A percentile compares a stretch with the other conserved stretches of the same genome.
These are phyloP conservation scores for Eupithecia centaureata DNA, from an alignment of 2,888 invertebrate species.

Conservation along the genomic window DNA sequence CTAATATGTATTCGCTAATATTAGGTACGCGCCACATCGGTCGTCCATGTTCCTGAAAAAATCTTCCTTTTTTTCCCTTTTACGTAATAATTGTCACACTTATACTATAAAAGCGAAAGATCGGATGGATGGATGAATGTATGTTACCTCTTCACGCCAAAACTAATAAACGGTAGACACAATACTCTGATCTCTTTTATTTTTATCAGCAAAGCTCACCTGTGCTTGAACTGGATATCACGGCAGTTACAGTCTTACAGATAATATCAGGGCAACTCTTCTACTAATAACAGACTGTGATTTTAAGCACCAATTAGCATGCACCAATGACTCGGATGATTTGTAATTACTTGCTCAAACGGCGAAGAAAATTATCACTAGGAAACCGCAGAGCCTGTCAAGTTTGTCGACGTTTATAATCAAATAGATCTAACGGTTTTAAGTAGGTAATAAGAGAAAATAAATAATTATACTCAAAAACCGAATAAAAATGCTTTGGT, in stretches of 20 bases:
- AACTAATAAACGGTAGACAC: too few species aligned
- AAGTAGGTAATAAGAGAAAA: background rate
- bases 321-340: conserved; percentile 32
- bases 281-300: background rate
- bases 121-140: too few species aligned
- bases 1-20: too few species aligned
- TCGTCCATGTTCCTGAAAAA: too few species aligned
- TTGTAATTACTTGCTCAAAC: conserved; percentile 32
- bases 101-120: too few species aligned
- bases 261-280: background rate
- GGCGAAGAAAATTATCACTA: conserved; percentile 28
- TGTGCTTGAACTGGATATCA: background rate
- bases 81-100: too few species aligned
- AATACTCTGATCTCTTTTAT: too few species aligned
- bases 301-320: conserved; percentile 27
- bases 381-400: conserved; percentile 19
- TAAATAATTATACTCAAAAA: background rate
- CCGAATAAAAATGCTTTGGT: background rate
- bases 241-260: too few species aligned
- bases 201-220: background rate
- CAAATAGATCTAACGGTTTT: background rate
- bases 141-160: too few species aligned
- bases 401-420: conserved; percentile 7
- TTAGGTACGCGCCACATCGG: too few species aligned
- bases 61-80: too few species aligned